Conservation (phyloP, 2,797 vertebrate genomes). For the Malurus splendens region DNA sequence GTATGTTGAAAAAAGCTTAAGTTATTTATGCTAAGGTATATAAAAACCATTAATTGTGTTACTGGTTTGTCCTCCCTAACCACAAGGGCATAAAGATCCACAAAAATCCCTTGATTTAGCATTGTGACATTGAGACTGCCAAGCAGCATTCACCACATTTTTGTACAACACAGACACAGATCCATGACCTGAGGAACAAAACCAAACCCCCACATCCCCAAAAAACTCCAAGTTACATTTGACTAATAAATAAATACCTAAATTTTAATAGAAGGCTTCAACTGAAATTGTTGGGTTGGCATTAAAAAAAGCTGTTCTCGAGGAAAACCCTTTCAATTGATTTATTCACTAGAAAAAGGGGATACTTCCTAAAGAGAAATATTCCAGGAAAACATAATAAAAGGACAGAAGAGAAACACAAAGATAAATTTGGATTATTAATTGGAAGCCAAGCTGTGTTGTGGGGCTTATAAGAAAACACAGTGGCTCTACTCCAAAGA, state of each 20-base stretch:
- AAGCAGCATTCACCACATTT: neutral
- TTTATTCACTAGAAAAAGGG: neutral
- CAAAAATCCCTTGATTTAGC: neutral
- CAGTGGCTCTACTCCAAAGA: rapidly evolving
- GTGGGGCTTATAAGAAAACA: neutral
- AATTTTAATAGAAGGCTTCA: neutral
- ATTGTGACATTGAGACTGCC: rapidly evolving
- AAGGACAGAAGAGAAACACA: neutral
- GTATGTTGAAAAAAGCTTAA: rapidly evolving
- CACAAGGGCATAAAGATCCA: rapidly evolving
- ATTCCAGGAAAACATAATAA: neutral
- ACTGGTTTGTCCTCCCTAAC: neutral
- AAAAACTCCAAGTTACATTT: neutral
- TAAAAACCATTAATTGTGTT: neutral
- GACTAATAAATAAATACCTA: neutral
- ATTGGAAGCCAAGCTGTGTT: neutral
- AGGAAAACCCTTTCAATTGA: neutral
- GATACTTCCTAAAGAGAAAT: neutral
- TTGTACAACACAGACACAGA: neutral
- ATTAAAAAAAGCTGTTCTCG: neutral
- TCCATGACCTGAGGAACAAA: neutral
- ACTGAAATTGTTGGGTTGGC: neutral
- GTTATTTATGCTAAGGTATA: neutral
- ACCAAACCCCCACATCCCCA: neutral
- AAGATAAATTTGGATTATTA: neutral